phyloP scores from a whole-genome alignment of 2,888 invertebrate genomes.

The Lithosia quadra region DNA sequence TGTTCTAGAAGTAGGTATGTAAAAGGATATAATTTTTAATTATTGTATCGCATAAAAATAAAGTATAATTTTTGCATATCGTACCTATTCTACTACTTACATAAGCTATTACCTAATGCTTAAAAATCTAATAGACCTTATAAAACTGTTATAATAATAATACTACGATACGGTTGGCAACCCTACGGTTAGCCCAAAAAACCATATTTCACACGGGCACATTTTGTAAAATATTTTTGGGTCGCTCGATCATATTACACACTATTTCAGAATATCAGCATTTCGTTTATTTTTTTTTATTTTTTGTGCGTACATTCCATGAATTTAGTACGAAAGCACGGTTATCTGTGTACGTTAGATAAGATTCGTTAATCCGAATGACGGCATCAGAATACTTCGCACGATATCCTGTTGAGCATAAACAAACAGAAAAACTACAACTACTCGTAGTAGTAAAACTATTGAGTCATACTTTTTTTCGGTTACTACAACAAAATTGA shows the following conservation, averaged over 20 bases:
- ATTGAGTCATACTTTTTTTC: slow-evolving; percentile 38
- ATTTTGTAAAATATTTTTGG: slow-evolving; percentile 47
- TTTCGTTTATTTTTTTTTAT: slow-evolving; percentile 33
- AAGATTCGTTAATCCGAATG: slow-evolving; percentile 72
- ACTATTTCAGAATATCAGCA: slow-evolving; percentile 47
- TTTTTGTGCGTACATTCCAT: slow-evolving; percentile 38
- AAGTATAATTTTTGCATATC: too few relatives aligned
- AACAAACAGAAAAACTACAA: slow-evolving; percentile 27
- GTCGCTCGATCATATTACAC: slow-evolving; percentile 29
- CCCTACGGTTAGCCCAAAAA: slow-evolving; percentile 33
- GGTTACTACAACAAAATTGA: slow-evolving; percentile 11
- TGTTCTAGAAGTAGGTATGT: too few relatives aligned
- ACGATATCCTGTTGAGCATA: slow-evolving; percentile 53
- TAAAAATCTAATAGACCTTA: neutral
- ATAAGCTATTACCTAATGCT: too few relatives aligned
- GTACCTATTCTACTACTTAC: too few relatives aligned
- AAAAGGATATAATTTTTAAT: too few relatives aligned
- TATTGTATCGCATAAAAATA: too few relatives aligned
- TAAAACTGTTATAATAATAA: too few relatives aligned
- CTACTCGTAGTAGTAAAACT: slow-evolving; percentile 20
- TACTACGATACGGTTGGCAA: neutral
- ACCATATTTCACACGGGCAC: slow-evolving; percentile 32
- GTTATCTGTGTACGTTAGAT: slow-evolving; percentile 68
- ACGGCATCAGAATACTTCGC: slow-evolving; percentile 56
- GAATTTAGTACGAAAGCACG: slow-evolving; percentile 50